These are phyloP conservation scores for Drosophila mauritiana DNA, from an alignment of 1,140 invertebrate species.

Conservation along the genomic window DNA sequence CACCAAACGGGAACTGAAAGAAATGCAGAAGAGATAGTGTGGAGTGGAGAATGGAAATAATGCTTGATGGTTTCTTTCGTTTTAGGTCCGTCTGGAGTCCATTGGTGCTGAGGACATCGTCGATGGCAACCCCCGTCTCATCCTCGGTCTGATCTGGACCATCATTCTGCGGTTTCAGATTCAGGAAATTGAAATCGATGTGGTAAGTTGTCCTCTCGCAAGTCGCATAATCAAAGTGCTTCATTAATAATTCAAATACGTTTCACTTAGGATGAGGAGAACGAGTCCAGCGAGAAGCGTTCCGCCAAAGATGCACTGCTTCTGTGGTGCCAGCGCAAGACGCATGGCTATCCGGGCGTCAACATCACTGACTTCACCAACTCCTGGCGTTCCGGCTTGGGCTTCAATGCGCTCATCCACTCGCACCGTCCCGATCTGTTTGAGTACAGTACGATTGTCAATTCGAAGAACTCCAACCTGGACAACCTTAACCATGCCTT, in stretches of 20 bases:
- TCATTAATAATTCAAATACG: not conserved
- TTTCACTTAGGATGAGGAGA: slow-evolving; percentile 94
- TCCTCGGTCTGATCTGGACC: slow-evolving; percentile 99
- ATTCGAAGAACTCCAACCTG: slow-evolving; percentile 89
- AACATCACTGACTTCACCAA: slow-evolving; percentile 93
- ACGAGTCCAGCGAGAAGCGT: slow-evolving; percentile 98
- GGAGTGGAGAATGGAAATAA: slow-evolving; percentile 43
- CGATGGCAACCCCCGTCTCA: slow-evolving; percentile 97
- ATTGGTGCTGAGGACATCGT: slow-evolving; percentile 99
- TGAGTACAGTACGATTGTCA: slow-evolving; percentile 91
- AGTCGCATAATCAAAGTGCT: not conserved
- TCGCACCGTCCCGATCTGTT: slow-evolving; percentile 97
- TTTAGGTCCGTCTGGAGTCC: slow-evolving; percentile 88
- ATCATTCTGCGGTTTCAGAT: slow-evolving; percentile 99
- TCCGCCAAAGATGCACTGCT: slow-evolving; percentile 99
- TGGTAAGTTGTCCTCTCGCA: slow-evolving; percentile 87
- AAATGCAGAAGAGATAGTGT: slow-evolving; percentile 23
- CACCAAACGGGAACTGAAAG: slow-evolving; percentile 5
- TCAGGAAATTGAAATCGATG: slow-evolving; percentile 99
- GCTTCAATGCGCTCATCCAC: slow-evolving; percentile 98
- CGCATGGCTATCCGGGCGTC: slow-evolving; percentile 95
- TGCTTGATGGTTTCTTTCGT: slow-evolving; percentile 19
- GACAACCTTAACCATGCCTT: slow-evolving; percentile 98
- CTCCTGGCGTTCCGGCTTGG: slow-evolving; percentile 97
- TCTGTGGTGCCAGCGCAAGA: slow-evolving; percentile 99